These are phyloP conservation scores for Trissolcus basalis DNA, from an alignment of 1,140 invertebrate species.

Conservation along the genomic window DNA sequence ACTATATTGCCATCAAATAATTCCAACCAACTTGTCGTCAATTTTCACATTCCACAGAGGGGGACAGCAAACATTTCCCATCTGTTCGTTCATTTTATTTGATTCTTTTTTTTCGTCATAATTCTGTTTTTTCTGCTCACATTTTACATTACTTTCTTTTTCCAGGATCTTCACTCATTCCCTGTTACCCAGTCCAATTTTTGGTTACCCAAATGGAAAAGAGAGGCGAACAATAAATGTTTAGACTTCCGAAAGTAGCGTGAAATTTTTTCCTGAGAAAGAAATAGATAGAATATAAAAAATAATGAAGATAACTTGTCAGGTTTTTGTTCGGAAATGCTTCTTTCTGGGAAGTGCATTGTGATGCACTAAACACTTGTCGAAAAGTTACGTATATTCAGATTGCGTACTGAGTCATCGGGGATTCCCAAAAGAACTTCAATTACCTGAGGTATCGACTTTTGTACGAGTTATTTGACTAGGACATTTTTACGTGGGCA, in stretches of 20 bases:
- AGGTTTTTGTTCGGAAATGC: not conserved
- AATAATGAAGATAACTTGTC: slow-evolving; percentile 1
- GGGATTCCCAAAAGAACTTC: not conserved
- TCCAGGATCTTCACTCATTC: too few relatives aligned
- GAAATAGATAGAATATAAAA: not conserved
- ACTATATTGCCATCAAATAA: too few relatives aligned
- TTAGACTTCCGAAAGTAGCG: not conserved
- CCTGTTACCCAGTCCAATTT: too few relatives aligned
- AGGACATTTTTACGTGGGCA: slow-evolving; percentile 1
- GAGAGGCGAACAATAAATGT: not conserved
- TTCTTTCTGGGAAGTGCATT: not conserved
- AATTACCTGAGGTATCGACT: slow-evolving; percentile 2
- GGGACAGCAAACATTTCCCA: too few relatives aligned
- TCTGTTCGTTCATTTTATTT: not conserved
- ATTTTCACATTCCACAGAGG: too few relatives aligned
- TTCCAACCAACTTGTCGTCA: too few relatives aligned
- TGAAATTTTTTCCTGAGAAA: not conserved
- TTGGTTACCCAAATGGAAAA: too few relatives aligned
- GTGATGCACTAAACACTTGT: not conserved
- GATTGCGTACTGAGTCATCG: not conserved
- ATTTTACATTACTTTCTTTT: too few relatives aligned
- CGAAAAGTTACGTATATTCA: not conserved
- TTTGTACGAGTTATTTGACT: slow-evolving; percentile 6
- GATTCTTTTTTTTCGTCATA: not conserved
- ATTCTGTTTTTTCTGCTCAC: not conserved